A percentile compares a stretch with the other conserved stretches of the same genome.
Evolutionary conservation across 2,113 vertebrate genomes (phyloP).

Genomic region (Perca flavescens): DNA sequence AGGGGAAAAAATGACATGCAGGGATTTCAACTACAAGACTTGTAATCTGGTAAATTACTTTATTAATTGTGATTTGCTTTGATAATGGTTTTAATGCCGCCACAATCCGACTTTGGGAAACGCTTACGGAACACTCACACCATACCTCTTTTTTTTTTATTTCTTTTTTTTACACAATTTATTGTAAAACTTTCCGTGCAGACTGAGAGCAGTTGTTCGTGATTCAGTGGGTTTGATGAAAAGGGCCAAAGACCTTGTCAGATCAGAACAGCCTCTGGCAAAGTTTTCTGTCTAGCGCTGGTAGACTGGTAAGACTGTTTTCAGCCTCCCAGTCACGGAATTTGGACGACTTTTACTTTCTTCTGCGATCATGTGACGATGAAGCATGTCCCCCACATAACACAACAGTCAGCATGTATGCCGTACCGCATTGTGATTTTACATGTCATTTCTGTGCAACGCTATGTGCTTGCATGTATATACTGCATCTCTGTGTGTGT

Average conservation of each 20-base stretch:
- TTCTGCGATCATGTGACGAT: conserved; percentile 7
- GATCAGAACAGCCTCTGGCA: conserved; percentile 62
- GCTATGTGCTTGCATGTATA: conserved; percentile 28
- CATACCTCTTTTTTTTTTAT: neutral
- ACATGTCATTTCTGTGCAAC: conserved; percentile 13
- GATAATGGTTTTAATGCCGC: conserved; percentile 35
- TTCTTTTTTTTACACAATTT: neutral
- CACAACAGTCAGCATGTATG: conserved; percentile 33
- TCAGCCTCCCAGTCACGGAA: conserved; percentile 68
- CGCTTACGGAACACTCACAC: neutral
- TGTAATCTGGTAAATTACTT: conserved; percentile 31
- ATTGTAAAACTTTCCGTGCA: conserved; percentile 1
- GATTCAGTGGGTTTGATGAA: conserved; percentile 47
- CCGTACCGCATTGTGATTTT: conserved; percentile 2
- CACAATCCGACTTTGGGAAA: neutral
- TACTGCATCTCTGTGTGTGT: conserved; percentile 16
- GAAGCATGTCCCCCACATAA: neutral
- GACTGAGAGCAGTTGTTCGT: conserved; percentile 32
- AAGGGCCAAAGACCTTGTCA: conserved; percentile 59
- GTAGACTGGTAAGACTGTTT: conserved; percentile 52
- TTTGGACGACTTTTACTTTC: conserved; percentile 39
- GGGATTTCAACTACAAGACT: conserved; percentile 16
- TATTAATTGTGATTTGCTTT: conserved; percentile 48
- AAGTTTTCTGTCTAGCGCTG: conserved; percentile 47
- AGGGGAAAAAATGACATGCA: conserved; percentile 40